Base-by-base conservation (phyloP, 23 tunicate genomes). In the Ciona savignyi region DNA sequence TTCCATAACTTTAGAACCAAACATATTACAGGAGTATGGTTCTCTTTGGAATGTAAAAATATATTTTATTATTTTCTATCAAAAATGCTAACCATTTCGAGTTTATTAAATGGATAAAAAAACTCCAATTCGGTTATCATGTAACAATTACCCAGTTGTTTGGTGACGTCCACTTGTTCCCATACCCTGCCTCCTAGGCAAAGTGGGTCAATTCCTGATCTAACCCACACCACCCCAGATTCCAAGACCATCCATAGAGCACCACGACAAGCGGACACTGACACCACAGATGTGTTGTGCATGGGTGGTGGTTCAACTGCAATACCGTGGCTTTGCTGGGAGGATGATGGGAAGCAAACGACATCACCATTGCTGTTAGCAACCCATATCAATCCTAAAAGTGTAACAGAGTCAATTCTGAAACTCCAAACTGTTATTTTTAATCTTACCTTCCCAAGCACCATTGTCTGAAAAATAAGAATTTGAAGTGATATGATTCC, bases 321-420 rank as follows among this genome's bases (percentile, higher is more conserved):
- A 22, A 76, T 70, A 19, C 74, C 62, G 60, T 66, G 79, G 60
- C 49, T 51, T 48, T 60, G 79, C 29, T 62, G 28, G 28, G 68
- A 29, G 66, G 74, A 78, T 31, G 88, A 83, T 1, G 75, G 60
- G 33, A 83, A 83, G 60, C 88, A 77, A 69, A 83, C 66, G 33
- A 83, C 64, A 29, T 83, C 88, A 2, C 81, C 81, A 32, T 76
- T 83, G 6, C 73, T 64, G 4, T 51, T 74, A 2, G 88, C 68
- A 3, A 80, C 81, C 88, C 88, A 83, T 9, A 83, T 72, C 49
- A 83, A 60, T 61, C 80, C 88, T 83, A 68, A 27, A 35, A 3
- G 23, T 22, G 33, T 28, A 1, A 6, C 56, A 42, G 56, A 6
- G 15, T 6, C 56, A 42, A 42, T 6, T 42, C 11, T 42, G 15